Conservation (phyloP, 2,113 vertebrate genomes). For the Spheniscus mendiculus region DNA sequence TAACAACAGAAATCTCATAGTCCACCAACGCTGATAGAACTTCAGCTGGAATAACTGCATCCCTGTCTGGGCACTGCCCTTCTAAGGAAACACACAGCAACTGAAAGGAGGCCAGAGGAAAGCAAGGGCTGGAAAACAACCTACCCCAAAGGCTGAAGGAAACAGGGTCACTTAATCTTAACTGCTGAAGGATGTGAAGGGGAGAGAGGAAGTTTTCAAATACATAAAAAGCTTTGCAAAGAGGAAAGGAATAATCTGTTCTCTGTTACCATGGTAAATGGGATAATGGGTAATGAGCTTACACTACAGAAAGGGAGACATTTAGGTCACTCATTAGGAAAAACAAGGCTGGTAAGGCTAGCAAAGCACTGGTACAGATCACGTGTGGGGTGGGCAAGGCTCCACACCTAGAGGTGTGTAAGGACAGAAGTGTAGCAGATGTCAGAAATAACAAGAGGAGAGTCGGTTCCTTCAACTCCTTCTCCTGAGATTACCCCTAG, state of each 20-base stretch:
- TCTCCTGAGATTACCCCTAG: background rate
- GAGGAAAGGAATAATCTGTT: constrained; percentile 53
- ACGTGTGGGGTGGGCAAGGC: background rate
- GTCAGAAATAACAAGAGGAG: background rate
- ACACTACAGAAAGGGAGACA: constrained; percentile 18
- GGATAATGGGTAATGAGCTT: constrained; percentile 50
- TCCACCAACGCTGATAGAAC: background rate
- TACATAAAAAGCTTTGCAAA: constrained; percentile 8
- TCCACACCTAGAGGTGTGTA: background rate
- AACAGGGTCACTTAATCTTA: background rate
- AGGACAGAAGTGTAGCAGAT: background rate
- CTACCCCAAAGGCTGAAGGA: background rate
- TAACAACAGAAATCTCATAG: background rate
- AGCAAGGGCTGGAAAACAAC: background rate
- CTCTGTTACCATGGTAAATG: constrained; percentile 49
- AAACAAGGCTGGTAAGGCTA: background rate
- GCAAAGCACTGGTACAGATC: background rate
- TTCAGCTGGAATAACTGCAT: background rate
- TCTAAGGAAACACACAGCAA: background rate
- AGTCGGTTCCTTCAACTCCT: background rate
- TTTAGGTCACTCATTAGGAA: constrained; percentile 40
- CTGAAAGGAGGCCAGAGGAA: background rate
- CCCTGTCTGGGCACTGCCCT: background rate
- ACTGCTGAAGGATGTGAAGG: background rate
- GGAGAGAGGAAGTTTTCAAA: constrained; percentile 14